A percentile compares a stretch with the other conserved stretches of the same genome.
These are phyloP conservation scores for Psophia crepitans DNA, from an alignment of 2,113 vertebrate species.

Conservation along the genomic window DNA sequence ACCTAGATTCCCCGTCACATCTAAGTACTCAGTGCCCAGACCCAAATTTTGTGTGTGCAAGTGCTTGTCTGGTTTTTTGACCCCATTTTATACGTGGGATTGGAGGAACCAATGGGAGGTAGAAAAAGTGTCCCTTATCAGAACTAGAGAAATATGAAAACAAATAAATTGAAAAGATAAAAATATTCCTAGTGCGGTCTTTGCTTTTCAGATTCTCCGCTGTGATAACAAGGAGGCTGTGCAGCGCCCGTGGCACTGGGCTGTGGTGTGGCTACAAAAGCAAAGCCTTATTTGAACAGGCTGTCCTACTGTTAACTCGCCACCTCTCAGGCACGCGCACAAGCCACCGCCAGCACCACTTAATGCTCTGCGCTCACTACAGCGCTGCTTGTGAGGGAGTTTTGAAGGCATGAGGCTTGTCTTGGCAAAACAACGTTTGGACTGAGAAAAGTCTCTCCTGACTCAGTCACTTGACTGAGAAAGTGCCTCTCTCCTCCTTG, in stretches of 20 bases:
- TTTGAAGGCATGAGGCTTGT: neutral
- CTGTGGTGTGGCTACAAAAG: neutral
- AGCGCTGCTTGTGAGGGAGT: neutral
- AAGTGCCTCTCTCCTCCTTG: neutral
- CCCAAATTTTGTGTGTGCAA: neutral
- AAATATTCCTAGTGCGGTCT: neutral
- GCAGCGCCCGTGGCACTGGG: neutral
- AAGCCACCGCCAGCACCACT: neutral
- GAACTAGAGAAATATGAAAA: neutral
- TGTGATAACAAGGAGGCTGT: neutral
- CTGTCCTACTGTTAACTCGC: neutral
- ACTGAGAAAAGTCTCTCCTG: no score
- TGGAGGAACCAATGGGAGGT: neutral
- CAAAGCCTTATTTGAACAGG: neutral
- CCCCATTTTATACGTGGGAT: neutral
- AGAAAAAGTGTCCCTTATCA: neutral
- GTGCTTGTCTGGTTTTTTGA: neutral
- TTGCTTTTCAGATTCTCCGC: neutral
- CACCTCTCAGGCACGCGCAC: neutral
- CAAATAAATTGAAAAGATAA: neutral
- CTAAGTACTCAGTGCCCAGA: neutral
- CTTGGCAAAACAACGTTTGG: neutral
- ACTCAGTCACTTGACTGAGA: neutral
- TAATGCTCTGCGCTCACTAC: neutral
- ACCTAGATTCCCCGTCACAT: neutral